Conservation (phyloP, 2,113 vertebrate species). For the Isichthys henryi region DNA sequence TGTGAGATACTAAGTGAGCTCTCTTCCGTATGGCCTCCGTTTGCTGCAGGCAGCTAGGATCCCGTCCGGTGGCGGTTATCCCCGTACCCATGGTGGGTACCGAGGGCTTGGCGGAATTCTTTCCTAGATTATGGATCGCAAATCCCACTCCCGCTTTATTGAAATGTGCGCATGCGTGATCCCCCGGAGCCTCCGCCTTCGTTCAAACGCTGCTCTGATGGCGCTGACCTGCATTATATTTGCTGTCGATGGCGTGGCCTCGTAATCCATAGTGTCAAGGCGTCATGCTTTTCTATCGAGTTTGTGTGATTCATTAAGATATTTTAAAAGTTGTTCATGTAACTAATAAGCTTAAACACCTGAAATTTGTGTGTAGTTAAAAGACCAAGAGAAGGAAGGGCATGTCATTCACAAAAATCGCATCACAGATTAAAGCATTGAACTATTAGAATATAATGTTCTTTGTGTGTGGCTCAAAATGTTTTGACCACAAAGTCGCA, state of each 20-base stretch:
- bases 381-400: neutral
- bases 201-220: neutral
- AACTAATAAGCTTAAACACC: neutral
- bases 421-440: neutral
- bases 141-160: conserved; percentile 36
- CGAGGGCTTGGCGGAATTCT: conserved; percentile 38
- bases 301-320: neutral
- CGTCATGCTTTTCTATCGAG: neutral
- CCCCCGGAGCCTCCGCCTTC: too few species aligned
- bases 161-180: neutral
- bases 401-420: neutral
- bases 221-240: neutral
- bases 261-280: neutral
- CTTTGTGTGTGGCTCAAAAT: neutral
- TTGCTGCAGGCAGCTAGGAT: neutral
- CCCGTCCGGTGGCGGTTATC: neutral
- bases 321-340: neutral
- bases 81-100: conserved; percentile 16
- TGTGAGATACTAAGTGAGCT: neutral
- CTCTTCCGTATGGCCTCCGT: neutral
- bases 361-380: neutral
- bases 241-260: neutral
- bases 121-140: conserved; percentile 51
- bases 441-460: neutral
- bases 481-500: neutral